Conservation (phyloP, 2,797 vertebrate genomes). For the Hemibagrus guttatus region DNA sequence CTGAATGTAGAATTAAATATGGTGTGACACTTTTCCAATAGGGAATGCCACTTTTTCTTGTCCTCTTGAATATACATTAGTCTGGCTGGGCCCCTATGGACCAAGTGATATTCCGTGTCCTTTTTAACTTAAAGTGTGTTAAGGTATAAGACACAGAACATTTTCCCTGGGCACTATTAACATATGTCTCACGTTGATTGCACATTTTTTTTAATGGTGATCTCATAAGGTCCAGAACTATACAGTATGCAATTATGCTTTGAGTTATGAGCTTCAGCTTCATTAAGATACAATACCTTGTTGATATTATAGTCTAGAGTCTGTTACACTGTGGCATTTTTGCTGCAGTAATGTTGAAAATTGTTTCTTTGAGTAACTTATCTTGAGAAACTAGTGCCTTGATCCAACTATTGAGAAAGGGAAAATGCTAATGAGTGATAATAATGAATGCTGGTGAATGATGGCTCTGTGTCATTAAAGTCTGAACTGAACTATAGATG, state of each 20-base stretch:
- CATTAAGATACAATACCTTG: neutral
- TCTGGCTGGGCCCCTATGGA: conserved; percentile 60
- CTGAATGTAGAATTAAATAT: conserved; percentile 68
- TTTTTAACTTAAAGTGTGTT: conserved; percentile 33
- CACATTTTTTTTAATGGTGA: conserved; percentile 34
- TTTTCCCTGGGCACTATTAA: conserved; percentile 30
- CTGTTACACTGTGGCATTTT: neutral
- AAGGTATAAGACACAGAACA: conserved; percentile 40
- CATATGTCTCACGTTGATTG: conserved; percentile 11
- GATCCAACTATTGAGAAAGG: neutral
- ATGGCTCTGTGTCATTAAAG: conserved; percentile 25
- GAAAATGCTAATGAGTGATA: conserved; percentile 17
- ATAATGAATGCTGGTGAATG: neutral
- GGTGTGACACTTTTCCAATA: conserved; percentile 75
- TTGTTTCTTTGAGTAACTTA: neutral
- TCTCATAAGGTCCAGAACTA: neutral
- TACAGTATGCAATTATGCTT: neutral
- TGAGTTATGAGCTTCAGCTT: neutral
- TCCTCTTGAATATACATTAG: conserved; percentile 74
- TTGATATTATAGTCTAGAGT: neutral
- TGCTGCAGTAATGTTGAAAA: neutral
- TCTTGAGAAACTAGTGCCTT: neutral
- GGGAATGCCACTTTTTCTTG: conserved; percentile 71
- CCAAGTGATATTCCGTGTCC: conserved; percentile 52
- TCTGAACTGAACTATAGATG: conserved; percentile 34